Base-by-base conservation (phyloP, 2,797 vertebrate genomes). In the Pelobates cultripes region DNA sequence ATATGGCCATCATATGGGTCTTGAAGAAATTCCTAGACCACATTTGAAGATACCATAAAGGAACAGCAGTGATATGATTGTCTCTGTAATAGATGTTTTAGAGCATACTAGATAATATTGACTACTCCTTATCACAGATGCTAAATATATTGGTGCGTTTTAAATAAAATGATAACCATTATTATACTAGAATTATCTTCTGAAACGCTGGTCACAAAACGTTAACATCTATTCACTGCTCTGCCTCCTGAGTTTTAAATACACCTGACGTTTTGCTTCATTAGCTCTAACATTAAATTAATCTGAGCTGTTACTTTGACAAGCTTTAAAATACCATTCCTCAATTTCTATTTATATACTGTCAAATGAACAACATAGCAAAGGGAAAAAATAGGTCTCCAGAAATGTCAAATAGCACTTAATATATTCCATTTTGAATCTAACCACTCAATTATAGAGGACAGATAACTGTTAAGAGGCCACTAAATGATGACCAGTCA, bases 241-340 rank as follows among this genome's bases (percentile, higher is more conserved):
- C 9, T 67, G 15, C 57, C 5, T 10, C 12, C 7, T 67, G 28
- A 55, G 13, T 13, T 45, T 55, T 77, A 69, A 68, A 43, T 47
- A 53, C 57, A 67, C 40, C 13, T 69, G 64, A 77, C 75, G 53
- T 69, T 51, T 77, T 57, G 74, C 8, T 41, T 77, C 61, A 77
- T 68, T 77, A 69, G 75, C 17, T 42, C 69, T 55, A 68, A 53
- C 53, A 51, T 17, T 55, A 77, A 8, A 69, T 40, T 69, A 17
- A 77, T 69, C 41, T 43, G 75, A 17, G 4, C 47, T 77, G 69
- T 77, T 28, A 28, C 28, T 28, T 28, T 28, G 28, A 28, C 28
- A 28, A 28, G 28, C 28, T 28, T 17, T 77, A 69, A 69, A 68
- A 66, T 43, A 3, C 57, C 57, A 60, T 60, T 69, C 66, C 17